phyloP scores from a whole-genome alignment of 1,140 invertebrate genomes.

The Drosophila tani region DNA sequence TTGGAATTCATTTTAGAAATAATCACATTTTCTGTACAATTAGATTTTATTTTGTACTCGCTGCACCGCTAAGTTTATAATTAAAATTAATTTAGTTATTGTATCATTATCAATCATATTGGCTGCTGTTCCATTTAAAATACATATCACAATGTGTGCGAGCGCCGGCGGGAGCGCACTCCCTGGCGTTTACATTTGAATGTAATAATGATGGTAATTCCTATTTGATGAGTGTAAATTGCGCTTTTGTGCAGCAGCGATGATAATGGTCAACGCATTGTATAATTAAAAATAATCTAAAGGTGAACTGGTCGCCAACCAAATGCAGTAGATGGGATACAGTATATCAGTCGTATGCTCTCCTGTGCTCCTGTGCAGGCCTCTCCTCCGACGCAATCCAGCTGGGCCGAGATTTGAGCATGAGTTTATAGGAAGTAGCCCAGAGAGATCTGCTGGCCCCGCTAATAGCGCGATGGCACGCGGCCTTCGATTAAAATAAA shows the following conservation, averaged over 20 bases:
- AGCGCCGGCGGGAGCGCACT: neutral
- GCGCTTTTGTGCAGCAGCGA: constrained; percentile 19
- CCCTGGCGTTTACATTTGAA: constrained; percentile 12
- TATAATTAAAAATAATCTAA: constrained; percentile 16
- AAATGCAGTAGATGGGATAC: constrained; percentile 32
- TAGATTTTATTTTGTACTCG: constrained; percentile 34
- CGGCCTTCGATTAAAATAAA: constrained; percentile 7
- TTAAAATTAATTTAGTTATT: constrained; percentile 40
- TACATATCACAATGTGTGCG: constrained; percentile 71
- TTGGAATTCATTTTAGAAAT: too few species aligned
- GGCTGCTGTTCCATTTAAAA: constrained; percentile 47
- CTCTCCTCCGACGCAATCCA: constrained; percentile 9
- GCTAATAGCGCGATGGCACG: constrained; percentile 52
- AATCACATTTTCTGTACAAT: constrained; percentile 15
- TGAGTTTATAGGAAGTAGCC: constrained; percentile 9
- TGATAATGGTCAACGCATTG: constrained; percentile 18
- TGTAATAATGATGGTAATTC: constrained; percentile 25
- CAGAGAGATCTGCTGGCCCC: neutral
- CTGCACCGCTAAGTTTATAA: constrained; percentile 30
- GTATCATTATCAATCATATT: constrained; percentile 44
- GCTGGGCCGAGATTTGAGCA: constrained; percentile 21
- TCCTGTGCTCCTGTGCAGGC: constrained; percentile 23
- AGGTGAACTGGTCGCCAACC: constrained; percentile 7
- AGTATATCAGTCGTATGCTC: constrained; percentile 41
- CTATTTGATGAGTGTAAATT: constrained; percentile 23